These are phyloP conservation scores for Sitodiplosis mosellana DNA, from an alignment of 1,140 invertebrate genomes.

Conservation along the genomic window DNA sequence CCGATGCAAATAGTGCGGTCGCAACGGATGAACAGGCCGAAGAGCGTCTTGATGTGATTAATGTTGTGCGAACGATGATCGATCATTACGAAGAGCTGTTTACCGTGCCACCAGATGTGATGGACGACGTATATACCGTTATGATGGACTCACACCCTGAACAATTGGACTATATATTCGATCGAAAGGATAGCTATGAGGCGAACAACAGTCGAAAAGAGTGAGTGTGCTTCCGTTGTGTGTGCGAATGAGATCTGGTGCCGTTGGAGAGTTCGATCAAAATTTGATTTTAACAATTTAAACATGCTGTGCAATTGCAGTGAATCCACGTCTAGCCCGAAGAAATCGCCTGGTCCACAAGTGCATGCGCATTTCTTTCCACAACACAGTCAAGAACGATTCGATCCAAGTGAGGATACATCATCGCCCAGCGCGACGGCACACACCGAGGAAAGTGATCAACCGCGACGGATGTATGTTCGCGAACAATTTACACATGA, in stretches of 20 bases:
- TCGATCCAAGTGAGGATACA: not conserved
- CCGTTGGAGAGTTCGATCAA: too few relatives aligned
- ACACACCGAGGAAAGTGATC: not conserved
- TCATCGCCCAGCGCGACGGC: not conserved
- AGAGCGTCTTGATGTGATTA: conserved; percentile 73
- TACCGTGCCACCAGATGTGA: conserved; percentile 52
- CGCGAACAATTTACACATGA: conserved; percentile 54
- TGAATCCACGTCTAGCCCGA: not conserved
- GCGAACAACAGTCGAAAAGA: not conserved
- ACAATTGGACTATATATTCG: conserved; percentile 47
- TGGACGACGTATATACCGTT: conserved; percentile 70
- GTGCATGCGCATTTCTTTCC: too few relatives aligned
- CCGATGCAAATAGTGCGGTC: conserved; percentile 14
- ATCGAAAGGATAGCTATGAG: conserved; percentile 16
- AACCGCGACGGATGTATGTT: conserved; percentile 27
- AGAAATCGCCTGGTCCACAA: too few relatives aligned
- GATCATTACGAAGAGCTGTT: conserved; percentile 61
- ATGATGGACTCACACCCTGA: conserved; percentile 68
- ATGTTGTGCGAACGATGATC: conserved; percentile 63
- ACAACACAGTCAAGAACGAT: too few relatives aligned
- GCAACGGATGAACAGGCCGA: conserved; percentile 31
- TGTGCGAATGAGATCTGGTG: too few relatives aligned
- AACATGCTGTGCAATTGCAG: too few relatives aligned
- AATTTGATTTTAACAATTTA: too few relatives aligned
- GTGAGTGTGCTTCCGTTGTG: too few relatives aligned